Evolutionary conservation across 2,888 invertebrate genomes (phyloP).

Genomic region (Aplocera efformata): DNA sequence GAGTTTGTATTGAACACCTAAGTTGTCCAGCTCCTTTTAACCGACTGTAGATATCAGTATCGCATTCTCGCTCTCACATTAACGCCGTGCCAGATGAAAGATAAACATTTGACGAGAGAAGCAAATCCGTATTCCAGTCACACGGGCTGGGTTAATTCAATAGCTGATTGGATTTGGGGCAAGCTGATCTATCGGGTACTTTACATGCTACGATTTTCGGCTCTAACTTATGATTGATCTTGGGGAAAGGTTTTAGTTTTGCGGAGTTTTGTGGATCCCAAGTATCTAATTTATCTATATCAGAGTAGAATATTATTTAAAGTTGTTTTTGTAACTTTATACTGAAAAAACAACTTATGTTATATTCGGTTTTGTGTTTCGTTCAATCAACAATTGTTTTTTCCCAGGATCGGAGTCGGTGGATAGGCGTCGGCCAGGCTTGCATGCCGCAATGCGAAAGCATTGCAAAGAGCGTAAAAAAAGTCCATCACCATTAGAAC

Average conservation of each 20-base stretch:
- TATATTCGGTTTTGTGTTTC: too few species aligned
- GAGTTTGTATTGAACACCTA: neutral
- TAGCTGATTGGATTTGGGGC: slow-evolving; percentile 80
- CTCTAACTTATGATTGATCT: slow-evolving; percentile 16
- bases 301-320: too few species aligned
- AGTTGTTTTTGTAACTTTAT: too few species aligned
- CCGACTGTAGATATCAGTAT: slow-evolving; percentile 34
- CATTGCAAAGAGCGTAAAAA: too few species aligned
- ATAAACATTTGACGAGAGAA: slow-evolving; percentile 78
- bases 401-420: too few species aligned
- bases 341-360: too few species aligned
- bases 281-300: too few species aligned
- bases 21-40: slow-evolving; percentile 8
- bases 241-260: slow-evolving; percentile 3
- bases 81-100: slow-evolving; percentile 74
- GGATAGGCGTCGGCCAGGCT: too few species aligned
- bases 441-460: too few species aligned
- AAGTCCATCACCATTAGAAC: too few species aligned
- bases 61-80: slow-evolving; percentile 65
- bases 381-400: too few species aligned
- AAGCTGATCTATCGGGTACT: slow-evolving; percentile 60
- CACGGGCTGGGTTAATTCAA: slow-evolving; percentile 78
- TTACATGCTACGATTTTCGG: slow-evolving; percentile 49
- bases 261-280: neutral
- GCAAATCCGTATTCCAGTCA: slow-evolving; percentile 78